Conservation (phyloP, 2,797 vertebrate species). For the Intellagama lesueurii region DNA sequence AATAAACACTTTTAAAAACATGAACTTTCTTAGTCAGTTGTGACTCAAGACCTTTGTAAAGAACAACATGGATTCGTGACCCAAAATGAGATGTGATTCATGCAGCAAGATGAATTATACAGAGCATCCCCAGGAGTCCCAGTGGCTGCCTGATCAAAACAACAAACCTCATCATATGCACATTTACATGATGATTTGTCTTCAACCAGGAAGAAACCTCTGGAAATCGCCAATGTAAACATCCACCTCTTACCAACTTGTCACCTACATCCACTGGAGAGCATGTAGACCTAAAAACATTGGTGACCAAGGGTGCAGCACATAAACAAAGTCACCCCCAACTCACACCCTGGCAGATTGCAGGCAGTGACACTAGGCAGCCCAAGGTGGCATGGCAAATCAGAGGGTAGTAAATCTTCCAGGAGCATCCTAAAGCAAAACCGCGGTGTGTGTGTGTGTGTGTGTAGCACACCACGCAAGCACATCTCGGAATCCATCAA, state of each 20-base stretch:
- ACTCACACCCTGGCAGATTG: not conserved
- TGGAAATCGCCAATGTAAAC: conserved; percentile 43
- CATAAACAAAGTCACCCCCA: conserved; percentile 65
- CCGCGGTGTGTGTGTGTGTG: too few species aligned
- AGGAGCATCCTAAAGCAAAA: not conserved
- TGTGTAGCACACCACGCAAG: not conserved
- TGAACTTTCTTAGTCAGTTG: not conserved
- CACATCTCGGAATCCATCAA: not conserved
- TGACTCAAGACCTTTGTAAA: not conserved
- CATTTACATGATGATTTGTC: conserved; percentile 20
- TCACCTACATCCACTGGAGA: not conserved
- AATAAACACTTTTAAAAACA: not conserved
- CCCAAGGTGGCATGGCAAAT: not conserved
- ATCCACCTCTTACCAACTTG: conserved; percentile 41
- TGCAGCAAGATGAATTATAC: not conserved
- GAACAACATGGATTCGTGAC: not conserved
- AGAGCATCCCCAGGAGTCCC: not conserved
- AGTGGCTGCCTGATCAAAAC: not conserved
- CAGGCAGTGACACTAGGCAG: not conserved
- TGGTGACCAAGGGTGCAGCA: conserved; percentile 42
- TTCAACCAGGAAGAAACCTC: not conserved
- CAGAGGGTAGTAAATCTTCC: not conserved
- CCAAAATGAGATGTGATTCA: not conserved
- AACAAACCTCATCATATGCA: not conserved
- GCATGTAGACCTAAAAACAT: conserved; percentile 3